Evolutionary conservation across 2,888 invertebrate species (phyloP).

Genomic region (Stramonita haemastoma): DNA sequence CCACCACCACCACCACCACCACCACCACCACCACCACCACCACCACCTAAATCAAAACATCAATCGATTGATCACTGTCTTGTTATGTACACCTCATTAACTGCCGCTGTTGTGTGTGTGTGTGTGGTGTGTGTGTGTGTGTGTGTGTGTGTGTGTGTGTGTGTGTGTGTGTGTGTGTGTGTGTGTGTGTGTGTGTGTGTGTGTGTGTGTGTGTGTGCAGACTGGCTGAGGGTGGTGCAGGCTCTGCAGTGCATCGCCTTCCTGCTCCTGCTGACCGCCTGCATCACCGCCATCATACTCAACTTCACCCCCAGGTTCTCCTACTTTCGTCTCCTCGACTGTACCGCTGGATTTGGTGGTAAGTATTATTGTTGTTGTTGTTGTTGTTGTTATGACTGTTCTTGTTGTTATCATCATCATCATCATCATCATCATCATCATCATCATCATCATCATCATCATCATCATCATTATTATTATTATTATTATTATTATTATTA

Average conservation of each 20-base stretch:
- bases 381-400: background rate
- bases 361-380: background rate
- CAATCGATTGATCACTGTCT: too few species aligned
- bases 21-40: too few species aligned
- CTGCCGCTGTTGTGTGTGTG: constrained; percentile 13
- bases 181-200: background rate
- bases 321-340: background rate
- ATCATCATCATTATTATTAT: too few species aligned
- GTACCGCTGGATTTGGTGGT: background rate
- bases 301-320: background rate
- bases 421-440: too few species aligned
- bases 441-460: too few species aligned
- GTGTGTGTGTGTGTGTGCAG: constrained; percentile 1
- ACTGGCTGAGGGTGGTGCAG: background rate
- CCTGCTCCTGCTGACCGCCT: background rate
- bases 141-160: background rate
- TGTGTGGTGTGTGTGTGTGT: constrained; percentile 16
- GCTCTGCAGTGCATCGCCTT: background rate
- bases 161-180: background rate
- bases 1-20: too few species aligned
- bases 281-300: background rate
- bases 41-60: too few species aligned
- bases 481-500: too few species aligned
- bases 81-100: too few species aligned
- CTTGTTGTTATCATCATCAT: background rate